A percentile compares a stretch with the other conserved stretches of the same genome.
These are phyloP conservation scores for Cettia cetti DNA, from an alignment of 2,113 vertebrate genomes.

Conservation along the genomic window DNA sequence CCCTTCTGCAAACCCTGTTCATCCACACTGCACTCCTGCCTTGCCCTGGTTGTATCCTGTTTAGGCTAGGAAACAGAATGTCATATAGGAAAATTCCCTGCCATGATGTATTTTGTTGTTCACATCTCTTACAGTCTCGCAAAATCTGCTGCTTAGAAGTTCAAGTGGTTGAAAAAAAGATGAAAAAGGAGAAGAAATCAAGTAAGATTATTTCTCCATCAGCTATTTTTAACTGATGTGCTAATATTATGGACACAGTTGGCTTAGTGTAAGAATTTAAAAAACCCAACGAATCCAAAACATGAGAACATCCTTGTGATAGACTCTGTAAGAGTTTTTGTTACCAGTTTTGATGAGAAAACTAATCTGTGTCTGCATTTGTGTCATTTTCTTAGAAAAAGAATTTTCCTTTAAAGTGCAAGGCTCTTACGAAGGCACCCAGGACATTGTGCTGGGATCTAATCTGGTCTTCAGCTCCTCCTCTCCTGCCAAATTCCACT, in stretches of 20 bases:
- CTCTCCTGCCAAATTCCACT: conserved; percentile 56
- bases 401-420: conserved; percentile 53
- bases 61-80: not conserved
- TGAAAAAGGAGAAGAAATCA: conserved; percentile 14
- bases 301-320: not conserved
- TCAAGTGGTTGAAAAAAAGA: conserved; percentile 44
- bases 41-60: not conserved
- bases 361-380: not conserved
- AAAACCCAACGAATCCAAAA: not conserved
- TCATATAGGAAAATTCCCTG: not conserved
- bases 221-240: not conserved
- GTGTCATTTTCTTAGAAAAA: conserved; percentile 13
- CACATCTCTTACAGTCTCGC: conserved; percentile 40
- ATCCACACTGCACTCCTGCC: not conserved
- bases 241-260: not conserved
- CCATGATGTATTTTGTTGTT: not conserved
- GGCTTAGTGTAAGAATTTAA: not conserved
- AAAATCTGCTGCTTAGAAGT: conserved; percentile 61
- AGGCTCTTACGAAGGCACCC: conserved; percentile 53
- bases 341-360: not conserved
- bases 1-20: not conserved
- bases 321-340: not conserved
- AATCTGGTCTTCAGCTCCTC: not conserved
- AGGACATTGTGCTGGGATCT: conserved; percentile 8
- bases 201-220: conserved; percentile 33